Conservation (phyloP, 2,888 invertebrate species). For the Epirrhoe tristata region DNA sequence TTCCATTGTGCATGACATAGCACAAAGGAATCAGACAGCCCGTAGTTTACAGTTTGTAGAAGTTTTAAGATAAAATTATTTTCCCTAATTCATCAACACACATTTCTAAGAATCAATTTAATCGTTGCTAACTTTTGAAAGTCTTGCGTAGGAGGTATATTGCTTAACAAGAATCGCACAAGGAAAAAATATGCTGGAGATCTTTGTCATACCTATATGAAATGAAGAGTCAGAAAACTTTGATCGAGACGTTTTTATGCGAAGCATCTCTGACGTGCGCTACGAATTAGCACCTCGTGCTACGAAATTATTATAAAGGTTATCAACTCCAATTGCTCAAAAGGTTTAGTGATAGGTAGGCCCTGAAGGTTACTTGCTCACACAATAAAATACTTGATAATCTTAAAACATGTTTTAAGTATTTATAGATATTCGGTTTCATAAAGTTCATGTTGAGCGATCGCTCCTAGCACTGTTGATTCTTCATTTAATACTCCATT, state of each 20-base stretch:
- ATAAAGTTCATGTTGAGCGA: neutral
- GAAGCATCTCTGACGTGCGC: conserved; percentile 23
- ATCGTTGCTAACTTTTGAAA: conserved; percentile 16
- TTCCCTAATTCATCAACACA: neutral
- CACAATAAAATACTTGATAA: conserved; percentile 16
- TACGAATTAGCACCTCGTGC: conserved; percentile 33
- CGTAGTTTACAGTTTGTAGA: neutral
- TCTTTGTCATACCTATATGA: neutral
- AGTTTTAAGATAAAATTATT: neutral
- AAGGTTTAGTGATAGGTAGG: conserved; percentile 27
- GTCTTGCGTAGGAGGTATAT: conserved; percentile 21
- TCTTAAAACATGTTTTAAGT: conserved; percentile 7
- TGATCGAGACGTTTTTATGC: neutral
- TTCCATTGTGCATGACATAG: too few relatives aligned
- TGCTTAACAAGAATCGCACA: conserved; percentile 9
- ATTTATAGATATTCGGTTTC: neutral
- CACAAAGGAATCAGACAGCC: too few relatives aligned
- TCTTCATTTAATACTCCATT: conserved; percentile 8
- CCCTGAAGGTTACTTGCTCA: conserved; percentile 24
- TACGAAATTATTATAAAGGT: conserved; percentile 31
- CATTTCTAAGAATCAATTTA: conserved; percentile 4
- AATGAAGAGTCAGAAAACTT: neutral
- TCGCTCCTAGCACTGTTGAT: conserved; percentile 1
- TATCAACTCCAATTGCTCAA: conserved; percentile 18
- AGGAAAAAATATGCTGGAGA: conserved; percentile 3